These are phyloP conservation scores for Anser brachyrhynchus DNA, from an alignment of 2,113 vertebrate species.

Conservation along the genomic window DNA sequence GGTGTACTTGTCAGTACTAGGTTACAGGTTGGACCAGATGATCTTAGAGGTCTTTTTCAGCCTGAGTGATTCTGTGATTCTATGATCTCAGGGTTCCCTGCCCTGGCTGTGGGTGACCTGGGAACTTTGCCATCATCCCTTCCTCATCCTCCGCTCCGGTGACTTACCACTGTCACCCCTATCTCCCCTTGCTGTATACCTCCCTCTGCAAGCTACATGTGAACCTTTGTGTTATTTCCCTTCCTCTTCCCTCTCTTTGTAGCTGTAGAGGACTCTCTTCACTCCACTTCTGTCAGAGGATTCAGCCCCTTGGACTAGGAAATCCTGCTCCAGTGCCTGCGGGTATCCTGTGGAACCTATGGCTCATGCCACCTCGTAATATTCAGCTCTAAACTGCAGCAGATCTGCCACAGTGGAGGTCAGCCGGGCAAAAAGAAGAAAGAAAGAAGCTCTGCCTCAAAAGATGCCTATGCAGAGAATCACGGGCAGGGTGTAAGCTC, in stretches of 20 bases:
- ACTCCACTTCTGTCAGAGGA: not conserved
- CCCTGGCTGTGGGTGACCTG: not conserved
- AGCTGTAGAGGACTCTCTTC: not conserved
- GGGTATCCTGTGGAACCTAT: not conserved
- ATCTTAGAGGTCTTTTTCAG: no score
- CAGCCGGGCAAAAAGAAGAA: not conserved
- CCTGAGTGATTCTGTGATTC: no score
- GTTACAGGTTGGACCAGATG: no score
- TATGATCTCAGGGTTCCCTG: not conserved
- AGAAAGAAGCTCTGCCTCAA: not conserved
- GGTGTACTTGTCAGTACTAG: no score
- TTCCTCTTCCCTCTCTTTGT: not conserved
- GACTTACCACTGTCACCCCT: not conserved
- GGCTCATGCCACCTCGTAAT: not conserved
- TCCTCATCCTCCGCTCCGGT: not conserved
- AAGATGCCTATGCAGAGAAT: accelerated
- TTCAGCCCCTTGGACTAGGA: not conserved
- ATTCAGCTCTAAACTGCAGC: not conserved
- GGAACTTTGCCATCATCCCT: not conserved
- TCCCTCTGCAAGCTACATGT: not conserved
- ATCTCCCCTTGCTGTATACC: not conserved
- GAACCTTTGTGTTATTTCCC: not conserved
- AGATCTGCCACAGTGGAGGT: not conserved
- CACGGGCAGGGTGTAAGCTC: not conserved
- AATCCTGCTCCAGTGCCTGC: not conserved